Conservation (phyloP, 2,113 vertebrate species). For the Brienomyrus brachyistius region DNA sequence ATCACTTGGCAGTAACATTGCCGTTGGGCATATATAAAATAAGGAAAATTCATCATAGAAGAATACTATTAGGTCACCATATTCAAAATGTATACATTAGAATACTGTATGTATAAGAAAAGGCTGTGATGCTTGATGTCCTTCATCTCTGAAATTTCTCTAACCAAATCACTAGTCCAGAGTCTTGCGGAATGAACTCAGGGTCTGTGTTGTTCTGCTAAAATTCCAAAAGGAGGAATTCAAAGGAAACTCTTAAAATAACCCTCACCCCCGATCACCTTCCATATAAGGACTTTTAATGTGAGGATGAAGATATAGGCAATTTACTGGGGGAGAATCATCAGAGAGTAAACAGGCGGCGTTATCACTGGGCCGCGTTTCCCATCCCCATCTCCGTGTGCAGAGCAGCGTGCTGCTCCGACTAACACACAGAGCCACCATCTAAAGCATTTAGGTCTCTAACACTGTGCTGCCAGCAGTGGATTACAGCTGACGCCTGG, state of each 20-base stretch:
- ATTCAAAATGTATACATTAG: not conserved
- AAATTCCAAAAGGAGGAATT: not conserved
- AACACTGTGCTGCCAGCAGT: not conserved
- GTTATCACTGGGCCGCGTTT: not conserved
- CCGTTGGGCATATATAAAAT: not conserved
- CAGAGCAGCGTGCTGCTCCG: not conserved
- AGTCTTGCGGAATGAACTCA: not conserved
- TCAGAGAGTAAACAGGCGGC: not conserved
- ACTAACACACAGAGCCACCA: not conserved
- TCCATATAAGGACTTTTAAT: constrained; percentile 8
- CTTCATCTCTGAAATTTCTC: not conserved
- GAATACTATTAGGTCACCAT: not conserved
- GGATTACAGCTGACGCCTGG: not conserved
- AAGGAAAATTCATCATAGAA: not conserved
- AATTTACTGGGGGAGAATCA: too few relatives aligned
- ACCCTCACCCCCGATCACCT: not conserved
- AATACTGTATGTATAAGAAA: not conserved
- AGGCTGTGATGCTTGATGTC: not conserved
- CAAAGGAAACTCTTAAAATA: not conserved
- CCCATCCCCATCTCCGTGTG: not conserved
- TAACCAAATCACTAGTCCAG: not conserved
- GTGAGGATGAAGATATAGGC: not conserved
- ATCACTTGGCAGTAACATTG: not conserved
- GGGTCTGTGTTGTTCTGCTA: not conserved
- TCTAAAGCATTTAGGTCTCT: not conserved